Percentiles rank a stretch among this genome's conserved stretches.
Conservation (phyloP, 1,140 invertebrate species). For the Macrobrachium rosenbergii region DNA sequence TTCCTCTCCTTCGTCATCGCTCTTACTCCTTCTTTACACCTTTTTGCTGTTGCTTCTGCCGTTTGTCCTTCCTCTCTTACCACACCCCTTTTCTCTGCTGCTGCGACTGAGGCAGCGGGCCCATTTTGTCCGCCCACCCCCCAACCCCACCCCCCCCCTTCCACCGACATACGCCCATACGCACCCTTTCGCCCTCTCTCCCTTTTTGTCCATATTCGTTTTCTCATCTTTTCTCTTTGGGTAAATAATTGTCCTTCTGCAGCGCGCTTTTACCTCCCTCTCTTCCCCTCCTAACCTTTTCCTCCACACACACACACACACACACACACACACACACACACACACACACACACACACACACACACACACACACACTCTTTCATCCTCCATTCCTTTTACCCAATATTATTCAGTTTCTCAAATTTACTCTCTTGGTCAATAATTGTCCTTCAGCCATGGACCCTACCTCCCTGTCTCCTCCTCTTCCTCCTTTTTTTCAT, state of each 20-base stretch:
- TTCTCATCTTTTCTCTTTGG: too few relatives aligned
- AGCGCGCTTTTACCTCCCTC: not conserved
- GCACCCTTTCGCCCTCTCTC: slow-evolving; percentile 10
- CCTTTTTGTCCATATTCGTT: too few relatives aligned
- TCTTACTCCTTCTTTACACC: not conserved
- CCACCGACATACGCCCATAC: not conserved
- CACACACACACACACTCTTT: too few relatives aligned
- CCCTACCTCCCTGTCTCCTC: not conserved
- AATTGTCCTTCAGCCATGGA: not conserved
- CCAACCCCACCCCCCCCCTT: not conserved
- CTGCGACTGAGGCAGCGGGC: not conserved
- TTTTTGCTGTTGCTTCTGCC: not conserved
- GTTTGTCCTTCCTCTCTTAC: not conserved
- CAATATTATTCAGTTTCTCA: not conserved
- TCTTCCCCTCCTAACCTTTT: not conserved
- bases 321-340: too few relatives aligned
- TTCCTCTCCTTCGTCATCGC: not conserved
- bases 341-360: too few relatives aligned
- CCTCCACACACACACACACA: too few relatives aligned
- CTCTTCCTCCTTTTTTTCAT: not conserved
- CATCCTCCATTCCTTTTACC: not conserved
- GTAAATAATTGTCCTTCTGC: too few relatives aligned
- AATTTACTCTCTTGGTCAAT: not conserved
- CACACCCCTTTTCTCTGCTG: too few relatives aligned
- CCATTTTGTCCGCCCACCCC: not conserved